Percentiles rank a stretch among this genome's conserved stretches.
phyloP scores from a whole-genome alignment of 2,113 vertebrate species.

The Globicephala melas region DNA sequence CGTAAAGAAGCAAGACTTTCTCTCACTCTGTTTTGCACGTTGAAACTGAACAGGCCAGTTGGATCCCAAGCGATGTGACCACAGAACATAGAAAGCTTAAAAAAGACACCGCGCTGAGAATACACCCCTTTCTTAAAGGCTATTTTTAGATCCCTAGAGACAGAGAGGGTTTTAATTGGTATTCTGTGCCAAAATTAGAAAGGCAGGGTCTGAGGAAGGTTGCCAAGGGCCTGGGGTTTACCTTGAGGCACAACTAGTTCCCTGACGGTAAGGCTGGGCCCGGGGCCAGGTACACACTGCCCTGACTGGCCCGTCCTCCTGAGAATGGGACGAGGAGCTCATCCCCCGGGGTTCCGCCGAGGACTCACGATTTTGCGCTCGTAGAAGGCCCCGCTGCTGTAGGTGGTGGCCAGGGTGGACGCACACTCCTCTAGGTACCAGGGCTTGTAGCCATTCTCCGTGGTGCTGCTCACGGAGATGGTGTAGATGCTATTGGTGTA shows the following conservation, averaged over 20 bases:
- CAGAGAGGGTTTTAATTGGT: constrained; percentile 29
- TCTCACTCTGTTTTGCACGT: background rate
- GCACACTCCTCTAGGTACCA: constrained; percentile 93
- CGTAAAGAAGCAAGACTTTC: background rate
- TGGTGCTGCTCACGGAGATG: constrained; percentile 93
- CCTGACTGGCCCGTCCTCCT: background rate
- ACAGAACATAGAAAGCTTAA: constrained; percentile 43
- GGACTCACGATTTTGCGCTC: constrained; percentile 89
- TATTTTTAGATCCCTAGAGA: constrained; percentile 55
- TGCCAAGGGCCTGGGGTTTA: constrained; percentile 8
- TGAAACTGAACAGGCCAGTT: background rate
- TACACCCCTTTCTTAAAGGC: constrained; percentile 40
- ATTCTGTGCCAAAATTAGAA: constrained; percentile 8
- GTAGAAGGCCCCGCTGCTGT: constrained; percentile 90
- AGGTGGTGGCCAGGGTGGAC: constrained; percentile 92
- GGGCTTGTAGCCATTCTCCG: constrained; percentile 86
- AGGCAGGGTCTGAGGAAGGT: background rate
- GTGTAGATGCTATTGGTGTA: constrained; percentile 97
- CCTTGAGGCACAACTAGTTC: background rate
- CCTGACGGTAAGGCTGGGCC: background rate
- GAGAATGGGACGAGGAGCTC: background rate
- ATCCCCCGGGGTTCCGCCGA: accelerated
- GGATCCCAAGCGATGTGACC: background rate
- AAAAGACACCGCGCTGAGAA: background rate
- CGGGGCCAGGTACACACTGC: background rate